Evolutionary conservation across 2,888 invertebrate species (phyloP), one percentile per base, ranked within the genome.

Genomic region (Drosophila leonis): DNA sequence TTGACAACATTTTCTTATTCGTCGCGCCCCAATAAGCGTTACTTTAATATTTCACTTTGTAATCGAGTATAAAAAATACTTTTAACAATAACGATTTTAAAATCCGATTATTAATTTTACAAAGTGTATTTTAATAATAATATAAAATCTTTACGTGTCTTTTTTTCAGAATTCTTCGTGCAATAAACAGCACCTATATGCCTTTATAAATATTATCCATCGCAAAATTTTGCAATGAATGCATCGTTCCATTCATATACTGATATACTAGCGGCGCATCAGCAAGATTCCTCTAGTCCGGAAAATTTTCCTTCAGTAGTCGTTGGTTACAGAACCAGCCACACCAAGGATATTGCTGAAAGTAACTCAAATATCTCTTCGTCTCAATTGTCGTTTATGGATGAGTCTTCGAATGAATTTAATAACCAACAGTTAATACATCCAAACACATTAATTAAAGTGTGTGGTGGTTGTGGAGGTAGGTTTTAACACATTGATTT

Each of bases 381-480:
- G 78, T 92, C 91, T 69, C 92, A 91, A 73, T 69, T 91, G 74
- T 90, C 90, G 83, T 88, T 91, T 83, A 92, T 92, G 91, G 92
- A 92, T 82, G 92, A 92, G 77, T 81, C 91, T 71, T 91, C 91
- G 78, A 92, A 91, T 79, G 91, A 91, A 75, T 92, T 90, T 71
- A 91, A 90, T 79, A 91, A 90, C 80, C 90, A 92, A 75, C 91
- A 91, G 83, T 90, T 92, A 80, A 88, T 91, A 81, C 91, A 92
- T 75, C 91, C 92, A 51, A 91, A 88, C 85, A 84, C 89, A 84
- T 93, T 93, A 83, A 95, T 96, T 90, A 96, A 96, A 93, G 95
- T 96, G 92, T 98, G 98, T 94, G 97, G 97, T 83, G 98, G 98
- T 84, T 98, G 98, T 94, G 97, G 97, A 88, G 96, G 97, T 93